phyloP scores from a whole-genome alignment of 2,888 invertebrate species.

The Zonitis immaculata region DNA sequence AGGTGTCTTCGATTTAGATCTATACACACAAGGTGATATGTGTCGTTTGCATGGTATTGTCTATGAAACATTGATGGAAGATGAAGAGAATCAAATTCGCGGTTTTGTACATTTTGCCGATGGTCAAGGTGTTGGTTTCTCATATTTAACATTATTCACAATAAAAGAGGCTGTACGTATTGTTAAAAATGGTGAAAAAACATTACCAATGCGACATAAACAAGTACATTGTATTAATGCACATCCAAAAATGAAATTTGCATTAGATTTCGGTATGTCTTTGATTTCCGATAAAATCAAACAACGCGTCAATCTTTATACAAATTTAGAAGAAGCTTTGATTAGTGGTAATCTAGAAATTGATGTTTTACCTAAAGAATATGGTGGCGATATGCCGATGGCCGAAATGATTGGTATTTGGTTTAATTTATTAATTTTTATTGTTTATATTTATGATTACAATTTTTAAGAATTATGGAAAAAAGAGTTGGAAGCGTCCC shows the following conservation, averaged over 20 bases:
- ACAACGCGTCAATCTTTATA: conserved; percentile 64
- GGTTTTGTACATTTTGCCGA: conserved; percentile 78
- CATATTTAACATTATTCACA: conserved; percentile 71
- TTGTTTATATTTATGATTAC: too few relatives aligned
- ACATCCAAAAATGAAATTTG: conserved; percentile 69
- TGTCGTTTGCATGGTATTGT: conserved; percentile 71
- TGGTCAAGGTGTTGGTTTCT: conserved; percentile 68
- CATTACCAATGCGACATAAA: conserved; percentile 74
- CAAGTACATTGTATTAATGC: conserved; percentile 72
- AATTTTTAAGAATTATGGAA: conserved; percentile 60
- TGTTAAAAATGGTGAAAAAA: conserved; percentile 76
- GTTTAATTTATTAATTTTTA: conserved; percentile 5
- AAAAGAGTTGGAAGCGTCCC: conserved; percentile 58
- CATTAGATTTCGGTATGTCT: conserved; percentile 71
- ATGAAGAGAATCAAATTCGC: conserved; percentile 73
- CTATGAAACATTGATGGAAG: conserved; percentile 75
- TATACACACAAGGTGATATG: conserved; percentile 72
- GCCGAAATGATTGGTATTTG: conserved; percentile 71
- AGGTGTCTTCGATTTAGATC: conserved; percentile 74
- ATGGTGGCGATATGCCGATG: conserved; percentile 79
- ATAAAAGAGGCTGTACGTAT: conserved; percentile 74
- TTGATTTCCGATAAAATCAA: conserved; percentile 73
- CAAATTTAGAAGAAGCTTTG: conserved; percentile 56
- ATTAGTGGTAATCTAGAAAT: conserved; percentile 42
- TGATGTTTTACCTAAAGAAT: conserved; percentile 68